A percentile compares a stretch with the other conserved stretches of the same genome.
Evolutionary conservation across 2,888 invertebrate genomes (phyloP).

Genomic region (Thereva nobilitata): DNA sequence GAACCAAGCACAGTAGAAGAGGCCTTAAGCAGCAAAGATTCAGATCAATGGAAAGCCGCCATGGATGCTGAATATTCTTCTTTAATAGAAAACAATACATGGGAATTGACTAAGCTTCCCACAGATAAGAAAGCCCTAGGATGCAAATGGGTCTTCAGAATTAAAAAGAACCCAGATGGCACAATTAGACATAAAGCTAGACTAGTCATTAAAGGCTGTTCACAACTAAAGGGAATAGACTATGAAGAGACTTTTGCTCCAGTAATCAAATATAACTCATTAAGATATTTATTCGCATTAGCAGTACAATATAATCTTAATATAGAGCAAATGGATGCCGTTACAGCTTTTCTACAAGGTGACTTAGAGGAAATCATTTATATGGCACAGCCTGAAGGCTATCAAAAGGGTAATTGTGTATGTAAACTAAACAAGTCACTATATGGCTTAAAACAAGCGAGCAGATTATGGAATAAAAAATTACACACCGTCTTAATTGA

Average conservation of each 20-base stretch:
- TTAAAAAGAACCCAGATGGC: conserved; percentile 44
- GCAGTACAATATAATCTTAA: too few relatives aligned
- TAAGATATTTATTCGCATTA: too few relatives aligned
- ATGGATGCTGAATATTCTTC: conserved; percentile 37
- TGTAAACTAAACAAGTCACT: conserved; percentile 24
- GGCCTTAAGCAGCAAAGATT: too few relatives aligned
- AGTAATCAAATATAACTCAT: too few relatives aligned
- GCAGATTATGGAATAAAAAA: conserved; percentile 32
- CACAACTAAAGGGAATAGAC: conserved; percentile 46
- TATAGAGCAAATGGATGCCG: conserved; percentile 29
- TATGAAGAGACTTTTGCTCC: conserved; percentile 22
- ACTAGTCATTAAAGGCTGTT: conserved; percentile 47
- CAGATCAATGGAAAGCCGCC: not conserved
- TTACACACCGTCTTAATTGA: not conserved
- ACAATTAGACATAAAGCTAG: conserved; percentile 45
- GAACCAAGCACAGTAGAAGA: too few relatives aligned
- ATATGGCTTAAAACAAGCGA: conserved; percentile 36
- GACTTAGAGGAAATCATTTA: conserved; percentile 29
- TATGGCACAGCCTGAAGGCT: conserved; percentile 33
- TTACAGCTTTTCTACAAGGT: conserved; percentile 33
- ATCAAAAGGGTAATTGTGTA: conserved; percentile 21
- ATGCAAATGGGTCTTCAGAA: conserved; percentile 45
- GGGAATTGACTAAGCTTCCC: conserved; percentile 35
- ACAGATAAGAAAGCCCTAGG: conserved; percentile 17
- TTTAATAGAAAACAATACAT: conserved; percentile 35